A percentile compares a stretch with the other conserved stretches of the same genome.
These are phyloP conservation scores for Oscheius sp. DNA, from an alignment of 2,888 invertebrate genomes.

Conservation along the genomic window DNA sequence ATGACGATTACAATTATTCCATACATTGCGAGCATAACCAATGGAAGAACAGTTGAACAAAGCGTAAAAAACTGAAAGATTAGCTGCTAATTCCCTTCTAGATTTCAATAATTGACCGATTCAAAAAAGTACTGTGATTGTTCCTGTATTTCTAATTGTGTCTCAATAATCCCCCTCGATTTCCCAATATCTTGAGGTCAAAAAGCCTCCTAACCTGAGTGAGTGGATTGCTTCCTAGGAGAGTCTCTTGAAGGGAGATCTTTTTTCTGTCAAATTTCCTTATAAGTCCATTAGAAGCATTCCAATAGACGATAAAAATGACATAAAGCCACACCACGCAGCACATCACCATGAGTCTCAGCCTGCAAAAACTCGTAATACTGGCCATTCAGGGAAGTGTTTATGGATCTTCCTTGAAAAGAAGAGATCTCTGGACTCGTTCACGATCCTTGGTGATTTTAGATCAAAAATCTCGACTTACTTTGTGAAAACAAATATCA, in stretches of 20 bases:
- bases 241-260: constrained; percentile 30
- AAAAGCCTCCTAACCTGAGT: no score
- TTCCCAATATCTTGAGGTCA: no score
- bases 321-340: constrained; percentile 42
- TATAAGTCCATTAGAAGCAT: constrained; percentile 40
- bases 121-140: background rate
- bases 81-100: background rate
- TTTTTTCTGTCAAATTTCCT: constrained; percentile 22
- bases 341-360: constrained; percentile 31
- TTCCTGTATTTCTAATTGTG: no score
- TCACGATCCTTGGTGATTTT: no score
- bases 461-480: constrained; percentile 14
- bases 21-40: constrained; percentile 46
- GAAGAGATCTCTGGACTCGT: no score
- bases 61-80: constrained; percentile 43
- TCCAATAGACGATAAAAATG: constrained; percentile 47
- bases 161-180: no score
- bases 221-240: constrained; percentile 39
- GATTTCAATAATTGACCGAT: background rate
- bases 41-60: constrained; percentile 37
- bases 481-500: constrained; percentile 36
- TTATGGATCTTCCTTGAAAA: background rate
- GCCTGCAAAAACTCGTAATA: background rate
- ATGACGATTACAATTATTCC: constrained; percentile 37
- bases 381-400: background rate